Conservation (phyloP, 2,888 invertebrate species). For the Leucophenga montana region DNA sequence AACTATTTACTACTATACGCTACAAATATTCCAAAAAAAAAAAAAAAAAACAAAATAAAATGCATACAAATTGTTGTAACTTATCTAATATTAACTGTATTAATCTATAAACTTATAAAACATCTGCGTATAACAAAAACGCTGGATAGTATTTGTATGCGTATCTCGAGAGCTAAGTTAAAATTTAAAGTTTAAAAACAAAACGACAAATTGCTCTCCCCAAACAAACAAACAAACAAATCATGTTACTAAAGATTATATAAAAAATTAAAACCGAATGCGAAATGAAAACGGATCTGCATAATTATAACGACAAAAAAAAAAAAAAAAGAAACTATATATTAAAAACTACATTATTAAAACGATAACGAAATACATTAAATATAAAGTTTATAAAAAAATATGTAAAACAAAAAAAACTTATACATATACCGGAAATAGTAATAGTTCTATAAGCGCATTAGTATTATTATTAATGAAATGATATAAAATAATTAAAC, state of each 20-base stretch:
- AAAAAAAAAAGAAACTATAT: neutral
- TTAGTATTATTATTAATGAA: constrained; percentile 4
- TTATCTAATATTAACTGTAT: too few species aligned
- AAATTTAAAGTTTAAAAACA: neutral
- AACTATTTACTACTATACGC: neutral
- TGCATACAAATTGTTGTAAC: neutral
- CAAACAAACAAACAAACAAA: neutral
- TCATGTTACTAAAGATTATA: constrained; percentile 13
- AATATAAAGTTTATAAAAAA: neutral
- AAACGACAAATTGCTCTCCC: constrained; percentile 4
- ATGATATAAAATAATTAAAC: neutral
- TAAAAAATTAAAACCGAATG: constrained; percentile 4
- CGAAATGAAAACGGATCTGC: constrained; percentile 4
- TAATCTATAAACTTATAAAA: too few species aligned
- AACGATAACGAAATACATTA: constrained; percentile 8
- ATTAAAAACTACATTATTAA: neutral
- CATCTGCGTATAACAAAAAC: neutral
- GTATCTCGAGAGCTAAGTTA: neutral
- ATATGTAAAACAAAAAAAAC: constrained; percentile 9
- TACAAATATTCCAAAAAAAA: constrained; percentile 11
- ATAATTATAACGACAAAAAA: constrained; percentile 8
- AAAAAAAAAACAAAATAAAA: too few species aligned
- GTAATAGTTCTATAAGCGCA: constrained; percentile 3
- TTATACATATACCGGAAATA: neutral
- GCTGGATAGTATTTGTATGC: constrained; percentile 1